Conservation (phyloP, 2,113 vertebrate species). For the Phyllostomus discolor region DNA sequence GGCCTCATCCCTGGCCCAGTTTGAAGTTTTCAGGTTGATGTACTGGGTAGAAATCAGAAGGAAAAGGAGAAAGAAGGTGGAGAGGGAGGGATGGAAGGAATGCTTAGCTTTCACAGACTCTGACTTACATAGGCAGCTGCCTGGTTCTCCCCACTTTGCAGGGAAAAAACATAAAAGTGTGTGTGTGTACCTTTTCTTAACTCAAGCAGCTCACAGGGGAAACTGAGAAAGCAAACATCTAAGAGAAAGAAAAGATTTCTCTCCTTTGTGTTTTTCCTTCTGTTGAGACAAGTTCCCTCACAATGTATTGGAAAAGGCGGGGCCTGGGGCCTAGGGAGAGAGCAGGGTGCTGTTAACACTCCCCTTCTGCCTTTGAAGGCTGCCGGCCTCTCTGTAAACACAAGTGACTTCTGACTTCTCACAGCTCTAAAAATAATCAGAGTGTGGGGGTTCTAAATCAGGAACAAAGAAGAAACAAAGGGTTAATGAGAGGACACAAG, state of each 20-base stretch:
- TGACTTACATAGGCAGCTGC: not conserved
- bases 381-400: constrained; percentile 41
- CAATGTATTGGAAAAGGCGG: constrained; percentile 20
- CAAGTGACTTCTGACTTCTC: constrained; percentile 65
- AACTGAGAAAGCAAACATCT: constrained; percentile 55
- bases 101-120: not conserved
- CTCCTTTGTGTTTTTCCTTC: constrained; percentile 38
- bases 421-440: constrained; percentile 67
- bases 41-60: not conserved
- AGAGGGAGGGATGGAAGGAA: not conserved
- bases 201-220: not conserved
- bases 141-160: not conserved
- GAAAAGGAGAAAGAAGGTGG: not conserved
- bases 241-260: constrained; percentile 44
- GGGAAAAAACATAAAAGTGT: not conserved
- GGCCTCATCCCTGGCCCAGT: not conserved
- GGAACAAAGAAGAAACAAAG: constrained; percentile 66
- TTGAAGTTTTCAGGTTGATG: not conserved
- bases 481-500: constrained; percentile 69
- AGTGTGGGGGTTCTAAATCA: constrained; percentile 47
- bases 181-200: not conserved
- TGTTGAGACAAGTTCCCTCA: not conserved
- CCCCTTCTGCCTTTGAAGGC: constrained; percentile 51
- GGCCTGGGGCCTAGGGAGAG: not conserved
- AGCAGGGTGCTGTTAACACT: constrained; percentile 12